These are phyloP conservation scores for Gryon sp. DNA, from an alignment of 1,140 invertebrate species.

Conservation along the genomic window DNA sequence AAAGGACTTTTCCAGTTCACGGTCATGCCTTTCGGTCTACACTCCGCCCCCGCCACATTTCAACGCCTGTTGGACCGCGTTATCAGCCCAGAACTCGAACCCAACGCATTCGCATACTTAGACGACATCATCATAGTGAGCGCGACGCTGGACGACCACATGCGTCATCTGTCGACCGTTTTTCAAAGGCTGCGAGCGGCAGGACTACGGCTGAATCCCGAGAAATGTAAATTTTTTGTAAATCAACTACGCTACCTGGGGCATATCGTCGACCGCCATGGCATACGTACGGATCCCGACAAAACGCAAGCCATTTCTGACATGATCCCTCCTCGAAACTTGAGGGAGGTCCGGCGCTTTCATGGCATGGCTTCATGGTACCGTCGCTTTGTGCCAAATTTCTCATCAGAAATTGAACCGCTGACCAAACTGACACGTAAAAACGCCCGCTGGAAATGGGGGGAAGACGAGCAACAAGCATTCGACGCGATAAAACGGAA, in stretches of 20 bases:
- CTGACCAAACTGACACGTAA: conserved; percentile 16
- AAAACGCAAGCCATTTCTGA: neutral
- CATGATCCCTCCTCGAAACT: neutral
- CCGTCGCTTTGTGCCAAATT: neutral
- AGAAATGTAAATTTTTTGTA: conserved; percentile 69
- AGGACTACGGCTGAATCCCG: conserved; percentile 39
- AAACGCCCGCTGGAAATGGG: conserved; percentile 26
- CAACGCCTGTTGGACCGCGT: conserved; percentile 55
- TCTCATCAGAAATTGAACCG: neutral
- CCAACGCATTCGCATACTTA: conserved; percentile 63
- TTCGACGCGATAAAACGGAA: conserved; percentile 3
- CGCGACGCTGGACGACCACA: conserved; percentile 69
- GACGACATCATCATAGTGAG: conserved; percentile 71
- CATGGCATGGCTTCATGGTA: conserved; percentile 12
- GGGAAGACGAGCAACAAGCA: neutral
- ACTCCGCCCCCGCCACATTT: conserved; percentile 61
- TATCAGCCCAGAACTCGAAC: conserved; percentile 66
- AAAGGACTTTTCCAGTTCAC: conserved; percentile 71
- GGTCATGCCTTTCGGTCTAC: conserved; percentile 76
- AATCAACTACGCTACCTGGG: no score
- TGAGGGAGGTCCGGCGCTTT: conserved; percentile 7
- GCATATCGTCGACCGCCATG: conserved; percentile 60
- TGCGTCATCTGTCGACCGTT: conserved; percentile 15
- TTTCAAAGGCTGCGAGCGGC: neutral
- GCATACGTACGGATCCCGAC: conserved; percentile 58